Evolutionary conservation across 1,140 invertebrate genomes (phyloP), one percentile per base, ranked within the genome.

Genomic region (Sarcophaga peregrina): DNA sequence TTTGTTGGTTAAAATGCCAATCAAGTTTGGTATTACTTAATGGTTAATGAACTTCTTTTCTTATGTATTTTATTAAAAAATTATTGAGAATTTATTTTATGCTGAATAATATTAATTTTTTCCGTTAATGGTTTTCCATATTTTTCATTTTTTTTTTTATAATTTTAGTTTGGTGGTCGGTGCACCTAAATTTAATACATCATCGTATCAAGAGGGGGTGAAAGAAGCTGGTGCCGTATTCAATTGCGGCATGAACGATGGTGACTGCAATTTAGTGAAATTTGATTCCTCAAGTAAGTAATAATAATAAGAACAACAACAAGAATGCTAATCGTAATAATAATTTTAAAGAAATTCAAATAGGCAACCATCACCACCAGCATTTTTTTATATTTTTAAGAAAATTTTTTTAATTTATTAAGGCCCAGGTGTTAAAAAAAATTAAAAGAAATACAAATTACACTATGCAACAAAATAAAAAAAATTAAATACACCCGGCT

Each of bases 101-200:
- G 15, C 11, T 15, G 6, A 58, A 58, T 8, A 58, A 37, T 13
- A 58, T 58, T 15, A 13, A n/a, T 15, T 4, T 58, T 15, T 68
- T 20, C 5, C 8, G 7, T 68, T n/a, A n/a, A n/a, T n/a, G n/a
- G n/a, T n/a, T n/a, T n/a, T n/a, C n/a, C n/a, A n/a, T n/a, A n/a
- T n/a, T n/a, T n/a, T n/a, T n/a, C n/a, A n/a, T n/a, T n/a, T 82
- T 82, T 76, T 10, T 73, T 13, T 85, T 87, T 81, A 85, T 85
- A 85, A 85, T 92, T 91, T 20, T 91, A 97, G 96, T 92, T 91
- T 96, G 80, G 91, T 97, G 52, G 94, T 97, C 11, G 96, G 96
- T 46, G 96, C 96, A 7, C 96, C 96, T 15, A 92, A 93, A 87
- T 95, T 94, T 1, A 92, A 95, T 86, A 95, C 95, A 11, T 85